A percentile compares a stretch with the other conserved stretches of the same genome.
Conservation (phyloP, 2,113 vertebrate genomes). For the Sturnira hondurensis region DNA sequence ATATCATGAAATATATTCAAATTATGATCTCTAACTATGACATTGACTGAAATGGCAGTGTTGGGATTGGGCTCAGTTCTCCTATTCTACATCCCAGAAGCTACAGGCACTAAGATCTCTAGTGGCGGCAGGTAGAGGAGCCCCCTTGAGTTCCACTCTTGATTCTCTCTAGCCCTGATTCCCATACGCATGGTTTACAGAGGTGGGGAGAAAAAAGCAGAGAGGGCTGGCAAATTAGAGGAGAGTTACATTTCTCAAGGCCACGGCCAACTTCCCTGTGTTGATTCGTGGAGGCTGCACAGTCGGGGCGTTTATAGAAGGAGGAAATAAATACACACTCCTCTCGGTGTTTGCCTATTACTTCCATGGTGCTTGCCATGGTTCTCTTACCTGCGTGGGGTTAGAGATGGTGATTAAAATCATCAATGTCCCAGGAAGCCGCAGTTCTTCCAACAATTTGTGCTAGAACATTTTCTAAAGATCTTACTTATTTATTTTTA, state of each 20-base stretch:
- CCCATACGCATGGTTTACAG: rapidly evolving
- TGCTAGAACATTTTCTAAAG: not conserved
- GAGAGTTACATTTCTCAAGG: not conserved
- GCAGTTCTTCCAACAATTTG: not conserved
- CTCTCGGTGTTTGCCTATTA: not conserved
- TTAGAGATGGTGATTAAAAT: not conserved
- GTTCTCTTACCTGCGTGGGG: not conserved
- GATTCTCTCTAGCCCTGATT: not conserved
- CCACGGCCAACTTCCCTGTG: not conserved
- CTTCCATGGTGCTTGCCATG: not conserved
- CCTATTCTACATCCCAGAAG: not conserved
- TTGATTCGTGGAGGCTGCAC: not conserved
- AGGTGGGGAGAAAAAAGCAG: not conserved
- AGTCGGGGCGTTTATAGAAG: not conserved
- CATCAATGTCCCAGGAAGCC: constrained; percentile 11
- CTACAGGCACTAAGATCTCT: not conserved
- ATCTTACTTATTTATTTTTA: too few relatives aligned
- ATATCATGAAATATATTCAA: constrained; percentile 1
- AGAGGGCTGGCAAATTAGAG: not conserved
- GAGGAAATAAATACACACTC: not conserved
- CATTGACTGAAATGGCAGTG: not conserved
- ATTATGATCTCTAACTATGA: not conserved
- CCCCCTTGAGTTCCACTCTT: not conserved
- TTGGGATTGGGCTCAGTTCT: not conserved
- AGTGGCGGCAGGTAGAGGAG: not conserved